phyloP scores from a whole-genome alignment of 2,888 invertebrate species.

The Pseudococcus viburni region DNA sequence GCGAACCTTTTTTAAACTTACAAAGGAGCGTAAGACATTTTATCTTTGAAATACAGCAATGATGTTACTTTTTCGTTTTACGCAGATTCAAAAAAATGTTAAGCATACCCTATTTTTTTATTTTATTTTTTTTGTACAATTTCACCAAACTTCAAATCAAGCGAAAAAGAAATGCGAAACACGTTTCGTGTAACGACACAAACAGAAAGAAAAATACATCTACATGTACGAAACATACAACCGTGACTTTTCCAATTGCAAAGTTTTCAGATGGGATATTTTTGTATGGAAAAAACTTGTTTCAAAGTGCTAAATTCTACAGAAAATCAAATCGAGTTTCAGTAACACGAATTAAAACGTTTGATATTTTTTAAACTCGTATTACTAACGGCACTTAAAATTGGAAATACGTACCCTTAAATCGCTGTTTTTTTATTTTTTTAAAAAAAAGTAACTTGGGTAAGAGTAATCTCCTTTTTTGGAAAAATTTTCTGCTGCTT shows the following conservation, averaged over 20 bases:
- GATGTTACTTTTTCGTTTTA: slow-evolving; percentile 56
- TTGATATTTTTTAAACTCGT: too few relatives aligned
- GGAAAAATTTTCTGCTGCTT: too few relatives aligned
- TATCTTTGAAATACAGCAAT: slow-evolving; percentile 56
- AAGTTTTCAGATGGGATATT: not conserved
- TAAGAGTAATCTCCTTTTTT: too few relatives aligned
- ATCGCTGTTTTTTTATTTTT: too few relatives aligned
- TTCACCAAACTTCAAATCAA: slow-evolving; percentile 57
- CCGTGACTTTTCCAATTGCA: not conserved
- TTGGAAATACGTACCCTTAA: too few relatives aligned
- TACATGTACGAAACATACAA: slow-evolving; percentile 20
- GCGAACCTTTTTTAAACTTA: slow-evolving; percentile 47
- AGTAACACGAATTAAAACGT: not conserved
- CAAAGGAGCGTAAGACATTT: slow-evolving; percentile 47
- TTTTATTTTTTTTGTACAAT: slow-evolving; percentile 13
- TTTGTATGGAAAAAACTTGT: not conserved
- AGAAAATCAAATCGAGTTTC: not conserved
- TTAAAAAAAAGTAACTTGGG: too few relatives aligned
- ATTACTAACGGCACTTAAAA: too few relatives aligned
- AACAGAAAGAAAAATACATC: slow-evolving; percentile 25
- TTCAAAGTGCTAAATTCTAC: not conserved
- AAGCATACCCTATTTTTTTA: slow-evolving; percentile 35
- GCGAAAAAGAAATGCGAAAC: slow-evolving; percentile 58
- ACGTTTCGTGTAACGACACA: slow-evolving; percentile 53
- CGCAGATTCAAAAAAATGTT: slow-evolving; percentile 50